These are phyloP conservation scores for Autographa gamma DNA, from an alignment of 2,888 invertebrate genomes.

Conservation along the genomic window DNA sequence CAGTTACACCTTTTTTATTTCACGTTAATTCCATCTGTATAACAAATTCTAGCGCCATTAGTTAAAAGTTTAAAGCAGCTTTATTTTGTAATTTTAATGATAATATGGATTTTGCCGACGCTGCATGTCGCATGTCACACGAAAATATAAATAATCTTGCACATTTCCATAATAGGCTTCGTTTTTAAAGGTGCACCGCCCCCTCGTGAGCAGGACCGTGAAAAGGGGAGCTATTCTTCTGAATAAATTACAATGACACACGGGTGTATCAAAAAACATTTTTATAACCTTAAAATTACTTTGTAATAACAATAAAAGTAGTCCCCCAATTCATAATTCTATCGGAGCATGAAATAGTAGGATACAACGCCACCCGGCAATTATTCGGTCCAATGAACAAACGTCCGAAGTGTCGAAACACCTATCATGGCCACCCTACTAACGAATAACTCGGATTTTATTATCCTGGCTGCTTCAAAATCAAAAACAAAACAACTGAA, in stretches of 20 bases:
- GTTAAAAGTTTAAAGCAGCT: too few species aligned
- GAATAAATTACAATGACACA: slow-evolving; percentile 56
- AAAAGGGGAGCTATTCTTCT: slow-evolving; percentile 53
- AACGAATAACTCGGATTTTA: slow-evolving; percentile 21
- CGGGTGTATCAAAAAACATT: slow-evolving; percentile 54
- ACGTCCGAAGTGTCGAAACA: slow-evolving; percentile 55
- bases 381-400: slow-evolving; percentile 65
- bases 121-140: slow-evolving; percentile 16
- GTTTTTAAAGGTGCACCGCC: slow-evolving; percentile 36
- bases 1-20: too few species aligned
- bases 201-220: slow-evolving; percentile 49
- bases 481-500: too few species aligned
- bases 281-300: slow-evolving; percentile 59
- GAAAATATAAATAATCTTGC: slow-evolving; percentile 23
- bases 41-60: too few species aligned
- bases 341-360: slow-evolving; percentile 58
- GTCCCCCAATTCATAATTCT: slow-evolving; percentile 51
- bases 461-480: too few species aligned
- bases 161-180: slow-evolving; percentile 36
- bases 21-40: too few species aligned
- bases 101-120: background rate
- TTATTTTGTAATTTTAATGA: background rate
- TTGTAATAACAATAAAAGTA: slow-evolving; percentile 44
- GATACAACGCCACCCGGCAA: slow-evolving; percentile 59
- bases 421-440: slow-evolving; percentile 55